These are phyloP conservation scores for Dastarcus helophoroides DNA, from an alignment of 2,888 invertebrate genomes.

Conservation along the genomic window DNA sequence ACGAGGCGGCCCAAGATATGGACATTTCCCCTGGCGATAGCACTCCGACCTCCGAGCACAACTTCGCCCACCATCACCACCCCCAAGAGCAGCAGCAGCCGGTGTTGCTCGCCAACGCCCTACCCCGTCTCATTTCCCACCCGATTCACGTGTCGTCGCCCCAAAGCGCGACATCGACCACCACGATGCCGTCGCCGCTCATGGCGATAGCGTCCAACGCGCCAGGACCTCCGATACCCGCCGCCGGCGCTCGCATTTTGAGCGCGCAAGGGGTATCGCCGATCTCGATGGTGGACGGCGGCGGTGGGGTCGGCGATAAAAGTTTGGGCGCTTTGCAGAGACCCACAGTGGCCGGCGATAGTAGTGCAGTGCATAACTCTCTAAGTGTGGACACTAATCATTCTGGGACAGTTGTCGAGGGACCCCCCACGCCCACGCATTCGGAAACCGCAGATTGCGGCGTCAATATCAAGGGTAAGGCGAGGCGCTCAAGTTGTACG, in stretches of 20 bases:
- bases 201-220: constrained; percentile 38
- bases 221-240: constrained; percentile 37
- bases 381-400: constrained; percentile 43
- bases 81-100: constrained; percentile 36
- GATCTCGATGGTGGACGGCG: constrained; percentile 38
- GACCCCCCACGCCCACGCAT: constrained; percentile 68
- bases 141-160: constrained; percentile 33
- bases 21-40: constrained; percentile 88
- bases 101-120: constrained; percentile 53
- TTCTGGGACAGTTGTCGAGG: constrained; percentile 38
- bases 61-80: constrained; percentile 40
- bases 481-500: too few species aligned
- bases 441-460: constrained; percentile 57
- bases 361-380: constrained; percentile 30
- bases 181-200: constrained; percentile 31
- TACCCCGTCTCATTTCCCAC: constrained; percentile 52
- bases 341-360: constrained; percentile 9
- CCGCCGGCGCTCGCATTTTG: constrained; percentile 36
- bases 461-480: constrained; percentile 57
- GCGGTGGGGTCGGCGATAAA: constrained; percentile 24
- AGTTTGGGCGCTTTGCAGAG: constrained; percentile 24
- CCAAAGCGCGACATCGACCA: constrained; percentile 24
- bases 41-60: constrained; percentile 75
- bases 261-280: too few species aligned
- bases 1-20: constrained; percentile 57